Conservation (phyloP, 1,140 invertebrate genomes). For the Rhyzopertha dominica region DNA sequence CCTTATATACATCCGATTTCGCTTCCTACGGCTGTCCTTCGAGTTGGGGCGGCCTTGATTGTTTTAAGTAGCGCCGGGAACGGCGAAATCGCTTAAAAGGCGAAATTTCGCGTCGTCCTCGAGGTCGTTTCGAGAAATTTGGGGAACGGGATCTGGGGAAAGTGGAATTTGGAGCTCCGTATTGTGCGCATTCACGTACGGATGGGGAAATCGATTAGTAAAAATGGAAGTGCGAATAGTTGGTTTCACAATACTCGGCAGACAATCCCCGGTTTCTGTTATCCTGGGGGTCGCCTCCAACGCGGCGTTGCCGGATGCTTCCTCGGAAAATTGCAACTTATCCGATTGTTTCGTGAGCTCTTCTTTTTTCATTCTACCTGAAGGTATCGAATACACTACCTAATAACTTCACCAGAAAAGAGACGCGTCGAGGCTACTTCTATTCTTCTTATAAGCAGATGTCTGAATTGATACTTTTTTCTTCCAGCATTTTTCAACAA, state of each 20-base stretch:
- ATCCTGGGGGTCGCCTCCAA: slow-evolving; percentile 12
- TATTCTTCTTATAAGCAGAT: slow-evolving; percentile 5
- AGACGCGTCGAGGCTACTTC: not conserved
- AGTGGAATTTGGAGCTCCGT: slow-evolving; percentile 11
- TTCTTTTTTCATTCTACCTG: not conserved
- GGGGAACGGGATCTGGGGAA: slow-evolving; percentile 4
- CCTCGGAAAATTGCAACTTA: no score
- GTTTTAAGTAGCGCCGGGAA: not conserved
- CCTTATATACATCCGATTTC: slow-evolving; percentile 35
- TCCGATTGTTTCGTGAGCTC: no score
- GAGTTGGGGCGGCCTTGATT: slow-evolving; percentile 7
- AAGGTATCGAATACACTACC: slow-evolving; percentile 11
- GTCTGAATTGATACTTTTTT: slow-evolving; percentile 3
- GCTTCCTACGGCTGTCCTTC: slow-evolving; percentile 35
- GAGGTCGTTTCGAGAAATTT: slow-evolving; percentile 4
- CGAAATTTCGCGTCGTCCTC: slow-evolving; percentile 18
- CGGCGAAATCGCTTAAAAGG: not conserved
- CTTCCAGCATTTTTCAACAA: not conserved
- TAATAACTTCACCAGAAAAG: not conserved
- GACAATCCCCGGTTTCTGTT: slow-evolving; percentile 12
- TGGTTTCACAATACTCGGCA: slow-evolving; percentile 13
- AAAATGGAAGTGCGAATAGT: slow-evolving; percentile 3
- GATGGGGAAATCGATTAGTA: not conserved
- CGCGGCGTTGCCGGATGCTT: no score
- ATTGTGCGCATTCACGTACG: slow-evolving; percentile 2